These are phyloP conservation scores for Oreochromis mossambicus DNA, from an alignment of 2,797 vertebrate genomes.

Conservation along the genomic window DNA sequence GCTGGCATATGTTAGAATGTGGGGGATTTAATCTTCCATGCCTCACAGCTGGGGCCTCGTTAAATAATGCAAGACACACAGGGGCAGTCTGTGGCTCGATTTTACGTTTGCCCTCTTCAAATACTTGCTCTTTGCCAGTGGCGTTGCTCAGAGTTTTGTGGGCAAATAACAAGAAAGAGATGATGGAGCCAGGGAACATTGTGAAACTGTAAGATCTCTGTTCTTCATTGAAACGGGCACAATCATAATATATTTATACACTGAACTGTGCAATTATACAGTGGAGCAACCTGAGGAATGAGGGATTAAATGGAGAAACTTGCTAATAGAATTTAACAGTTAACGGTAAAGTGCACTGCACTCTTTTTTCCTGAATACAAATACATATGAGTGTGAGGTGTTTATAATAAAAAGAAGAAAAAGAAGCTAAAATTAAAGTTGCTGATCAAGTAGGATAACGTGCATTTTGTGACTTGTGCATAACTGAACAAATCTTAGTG, in stretches of 20 bases:
- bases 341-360: background rate
- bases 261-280: background rate
- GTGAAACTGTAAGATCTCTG: conserved; percentile 22
- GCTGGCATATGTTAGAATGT: conserved; percentile 69
- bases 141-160: conserved; percentile 41
- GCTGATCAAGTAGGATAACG: background rate
- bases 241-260: conserved; percentile 12
- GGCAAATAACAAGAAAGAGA: conserved; percentile 43
- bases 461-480: background rate
- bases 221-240: conserved; percentile 18
- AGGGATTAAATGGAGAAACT: background rate
- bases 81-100: conserved; percentile 64
- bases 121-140: conserved; percentile 57
- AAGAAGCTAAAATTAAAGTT: background rate
- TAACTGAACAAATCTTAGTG: rapidly evolving
- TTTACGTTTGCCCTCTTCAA: conserved; percentile 65
- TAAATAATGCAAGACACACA: conserved; percentile 77
- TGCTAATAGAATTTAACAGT: background rate
- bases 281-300: conserved; percentile 1
- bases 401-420: background rate
- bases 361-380: background rate
- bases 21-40: conserved; percentile 76
- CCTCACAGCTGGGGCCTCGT: conserved; percentile 69
- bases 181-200: conserved; percentile 6
- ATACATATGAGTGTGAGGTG: background rate